Conservation (phyloP, 37 sponge, comb jelly and placozoan genomes). For the Petrosia ficiformis region DNA sequence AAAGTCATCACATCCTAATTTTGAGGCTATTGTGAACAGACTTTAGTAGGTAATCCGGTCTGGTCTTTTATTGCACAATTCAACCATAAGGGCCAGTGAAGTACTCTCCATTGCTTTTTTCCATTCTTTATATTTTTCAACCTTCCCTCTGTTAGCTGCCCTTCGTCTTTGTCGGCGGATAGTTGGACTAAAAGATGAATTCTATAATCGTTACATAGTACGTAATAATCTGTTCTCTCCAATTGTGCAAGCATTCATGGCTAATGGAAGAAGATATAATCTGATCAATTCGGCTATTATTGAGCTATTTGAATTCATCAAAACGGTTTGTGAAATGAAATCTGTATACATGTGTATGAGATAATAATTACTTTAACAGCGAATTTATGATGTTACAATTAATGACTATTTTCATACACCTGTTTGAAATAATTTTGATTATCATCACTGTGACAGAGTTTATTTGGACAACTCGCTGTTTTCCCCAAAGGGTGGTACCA, state of each 20-base stretch:
- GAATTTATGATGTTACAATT: neutral
- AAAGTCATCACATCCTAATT: no score
- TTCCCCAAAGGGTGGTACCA: no score
- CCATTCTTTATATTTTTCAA: neutral
- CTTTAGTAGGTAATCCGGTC: no score
- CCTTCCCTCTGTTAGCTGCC: constrained; percentile 53
- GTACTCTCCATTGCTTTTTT: neutral
- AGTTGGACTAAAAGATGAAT: constrained; percentile 95
- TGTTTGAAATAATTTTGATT: no score
- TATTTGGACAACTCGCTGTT: no score
- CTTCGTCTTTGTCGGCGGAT: constrained; percentile 86
- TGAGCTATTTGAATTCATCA: constrained; percentile 91
- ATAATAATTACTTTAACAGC: neutral
- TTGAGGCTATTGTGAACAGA: no score
- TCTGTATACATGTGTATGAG: neutral
- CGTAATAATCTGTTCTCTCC: constrained; percentile 79
- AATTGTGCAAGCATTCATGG: constrained; percentile 72
- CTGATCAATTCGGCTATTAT: constrained; percentile 94
- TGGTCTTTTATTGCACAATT: neutral
- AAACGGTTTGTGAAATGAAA: constrained; percentile 41
- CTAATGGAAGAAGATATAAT: constrained; percentile 88
- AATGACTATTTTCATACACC: neutral
- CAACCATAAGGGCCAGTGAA: neutral
- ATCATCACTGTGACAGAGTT: neutral
- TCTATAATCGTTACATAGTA: constrained; percentile 90